phyloP scores from a whole-genome alignment of 92 coral and sea anemone genomes.

The Bergia sp. region DNA sequence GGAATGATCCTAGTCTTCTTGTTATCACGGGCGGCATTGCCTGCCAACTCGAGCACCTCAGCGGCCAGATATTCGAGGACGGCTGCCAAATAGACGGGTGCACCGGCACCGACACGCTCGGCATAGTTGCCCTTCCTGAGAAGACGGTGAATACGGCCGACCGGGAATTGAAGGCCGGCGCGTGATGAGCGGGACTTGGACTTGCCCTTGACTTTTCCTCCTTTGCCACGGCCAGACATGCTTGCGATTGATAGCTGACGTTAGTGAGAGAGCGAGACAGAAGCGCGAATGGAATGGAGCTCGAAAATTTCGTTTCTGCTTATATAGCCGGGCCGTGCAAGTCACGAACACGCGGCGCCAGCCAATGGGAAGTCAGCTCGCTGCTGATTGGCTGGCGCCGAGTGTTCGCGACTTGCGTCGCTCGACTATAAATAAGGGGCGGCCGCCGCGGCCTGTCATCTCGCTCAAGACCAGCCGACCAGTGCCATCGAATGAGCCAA shows the following conservation, averaged over 20 bases:
- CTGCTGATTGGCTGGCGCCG: not conserved
- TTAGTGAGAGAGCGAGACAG: not conserved
- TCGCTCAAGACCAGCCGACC: too few relatives aligned
- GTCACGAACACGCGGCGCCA: not conserved
- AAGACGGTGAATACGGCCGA: too few relatives aligned
- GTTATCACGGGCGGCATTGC: too few relatives aligned
- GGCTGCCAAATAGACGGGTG: not conserved
- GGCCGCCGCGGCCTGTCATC: not conserved
- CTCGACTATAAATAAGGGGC: not conserved
- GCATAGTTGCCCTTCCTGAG: too few relatives aligned
- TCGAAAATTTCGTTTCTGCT: not conserved
- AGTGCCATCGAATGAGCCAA: too few relatives aligned
- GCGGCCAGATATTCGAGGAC: not conserved
- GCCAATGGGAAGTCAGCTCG: not conserved
- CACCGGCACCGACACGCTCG: too few relatives aligned
- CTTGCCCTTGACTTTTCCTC: not conserved
- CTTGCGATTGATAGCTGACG: not conserved
- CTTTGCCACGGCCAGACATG: too few relatives aligned
- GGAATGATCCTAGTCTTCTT: not conserved
- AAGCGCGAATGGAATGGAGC: not conserved
- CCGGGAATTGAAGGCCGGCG: too few relatives aligned
- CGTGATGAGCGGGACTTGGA: not conserved
- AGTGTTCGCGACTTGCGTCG: not conserved
- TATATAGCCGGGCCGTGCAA: not conserved
- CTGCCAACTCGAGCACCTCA: not conserved